Conservation (phyloP, 2,113 vertebrate genomes). For the Oreamnos americanus region DNA sequence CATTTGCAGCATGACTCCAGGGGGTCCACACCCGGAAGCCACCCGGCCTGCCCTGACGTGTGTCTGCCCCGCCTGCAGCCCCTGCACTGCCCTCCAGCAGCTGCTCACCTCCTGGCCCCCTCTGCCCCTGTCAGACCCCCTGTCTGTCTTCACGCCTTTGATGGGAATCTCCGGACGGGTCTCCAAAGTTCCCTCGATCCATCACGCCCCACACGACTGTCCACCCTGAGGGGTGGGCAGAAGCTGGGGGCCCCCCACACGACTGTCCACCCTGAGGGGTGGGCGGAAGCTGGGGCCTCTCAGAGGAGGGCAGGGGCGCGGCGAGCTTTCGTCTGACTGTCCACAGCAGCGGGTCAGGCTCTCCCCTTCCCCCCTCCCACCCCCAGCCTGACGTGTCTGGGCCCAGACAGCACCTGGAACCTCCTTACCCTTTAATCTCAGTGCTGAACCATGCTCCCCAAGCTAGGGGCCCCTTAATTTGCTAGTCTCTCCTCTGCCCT, state of each 20-base stretch:
- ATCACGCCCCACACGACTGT: neutral
- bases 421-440: neutral
- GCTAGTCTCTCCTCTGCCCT: neutral
- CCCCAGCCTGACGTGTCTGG: neutral
- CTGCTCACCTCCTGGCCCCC: slow-evolving; percentile 16
- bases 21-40: neutral
- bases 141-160: slow-evolving; percentile 55
- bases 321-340: accelerated
- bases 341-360: accelerated
- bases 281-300: neutral
- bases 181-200: neutral
- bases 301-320: neutral
- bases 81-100: neutral
- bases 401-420: accelerated
- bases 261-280: accelerated
- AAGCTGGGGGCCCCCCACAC: neutral
- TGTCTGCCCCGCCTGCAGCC: accelerated
- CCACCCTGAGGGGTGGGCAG: accelerated
- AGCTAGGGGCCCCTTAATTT: neutral
- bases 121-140: slow-evolving; percentile 38
- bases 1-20: neutral
- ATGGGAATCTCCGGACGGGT: neutral
- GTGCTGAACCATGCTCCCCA: accelerated
- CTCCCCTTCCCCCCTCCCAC: accelerated
- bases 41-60: neutral